A percentile compares a stretch with the other conserved stretches of the same genome.
phyloP scores from a whole-genome alignment of 2,113 vertebrate genomes.

The Nymphicus hollandicus region DNA sequence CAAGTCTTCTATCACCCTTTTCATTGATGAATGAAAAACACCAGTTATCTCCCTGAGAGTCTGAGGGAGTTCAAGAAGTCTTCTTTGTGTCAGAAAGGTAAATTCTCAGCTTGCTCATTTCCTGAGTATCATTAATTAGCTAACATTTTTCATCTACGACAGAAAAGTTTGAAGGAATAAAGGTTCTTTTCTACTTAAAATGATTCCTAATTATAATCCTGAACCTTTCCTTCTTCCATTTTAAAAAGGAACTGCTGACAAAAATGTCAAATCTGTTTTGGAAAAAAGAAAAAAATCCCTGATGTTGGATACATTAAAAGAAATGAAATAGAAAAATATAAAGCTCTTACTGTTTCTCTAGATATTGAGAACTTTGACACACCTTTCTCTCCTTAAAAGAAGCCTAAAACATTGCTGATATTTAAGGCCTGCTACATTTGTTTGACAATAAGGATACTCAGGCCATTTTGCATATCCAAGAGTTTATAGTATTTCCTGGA shows the following conservation, averaged over 20 bases:
- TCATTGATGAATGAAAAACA: not conserved
- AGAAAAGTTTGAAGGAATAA: constrained; percentile 14
- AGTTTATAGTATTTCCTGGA: not conserved
- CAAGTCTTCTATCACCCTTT: not conserved
- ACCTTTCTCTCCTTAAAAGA: not conserved
- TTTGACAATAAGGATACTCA: not conserved
- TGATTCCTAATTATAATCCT: constrained; percentile 31
- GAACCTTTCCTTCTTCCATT: constrained; percentile 16
- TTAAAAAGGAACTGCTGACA: constrained; percentile 35
- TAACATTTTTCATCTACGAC: constrained; percentile 18
- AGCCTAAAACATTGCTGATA: not conserved
- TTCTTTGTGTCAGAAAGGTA: constrained; percentile 32
- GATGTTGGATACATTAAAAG: constrained; percentile 16
- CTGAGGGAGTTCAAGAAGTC: not conserved
- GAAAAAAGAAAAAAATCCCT: not conserved
- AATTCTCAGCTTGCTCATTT: constrained; percentile 6
- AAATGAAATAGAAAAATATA: not conserved
- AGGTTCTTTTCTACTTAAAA: not conserved
- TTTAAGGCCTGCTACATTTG: not conserved
- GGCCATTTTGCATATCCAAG: not conserved
- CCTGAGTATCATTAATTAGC: constrained; percentile 38
- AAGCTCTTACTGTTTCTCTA: not conserved
- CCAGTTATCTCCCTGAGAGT: not conserved
- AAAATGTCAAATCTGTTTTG: constrained; percentile 21
- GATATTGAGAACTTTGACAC: not conserved